Conservation (phyloP, 2,888 invertebrate genomes). For the Brenthis ino region DNA sequence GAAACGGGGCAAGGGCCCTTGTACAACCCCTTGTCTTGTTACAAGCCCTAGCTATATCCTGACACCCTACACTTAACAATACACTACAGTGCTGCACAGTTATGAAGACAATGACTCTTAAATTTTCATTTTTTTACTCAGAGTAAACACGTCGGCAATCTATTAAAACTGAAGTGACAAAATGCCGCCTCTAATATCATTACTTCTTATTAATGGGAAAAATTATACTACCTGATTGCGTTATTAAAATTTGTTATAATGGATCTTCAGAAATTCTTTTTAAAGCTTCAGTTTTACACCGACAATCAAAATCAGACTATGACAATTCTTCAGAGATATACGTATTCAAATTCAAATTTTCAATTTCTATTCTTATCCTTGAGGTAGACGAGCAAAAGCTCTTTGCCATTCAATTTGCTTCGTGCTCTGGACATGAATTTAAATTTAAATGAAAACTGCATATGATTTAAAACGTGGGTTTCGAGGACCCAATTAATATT, state of each 20-base stretch:
- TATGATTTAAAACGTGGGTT: conserved; percentile 19
- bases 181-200: conserved; percentile 9
- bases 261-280: background rate
- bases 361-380: conserved; percentile 31
- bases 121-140: conserved; percentile 36
- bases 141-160: conserved; percentile 24
- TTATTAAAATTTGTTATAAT: background rate
- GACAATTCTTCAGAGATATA: conserved; percentile 21
- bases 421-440: conserved; percentile 26
- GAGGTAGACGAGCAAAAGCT: conserved; percentile 28
- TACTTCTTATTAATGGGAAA: background rate
- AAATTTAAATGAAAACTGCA: conserved; percentile 30
- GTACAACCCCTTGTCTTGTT: conserved; percentile 44
- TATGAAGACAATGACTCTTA: conserved; percentile 36
- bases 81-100: conserved; percentile 35
- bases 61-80: conserved; percentile 41
- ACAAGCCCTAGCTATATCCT: conserved; percentile 41
- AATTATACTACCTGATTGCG: background rate
- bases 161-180: conserved; percentile 9
- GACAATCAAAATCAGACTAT: conserved; percentile 18
- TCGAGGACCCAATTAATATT: background rate
- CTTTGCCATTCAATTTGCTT: conserved; percentile 31
- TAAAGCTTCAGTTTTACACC: background rate
- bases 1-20: conserved; percentile 47
- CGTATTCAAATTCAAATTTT: conserved; percentile 29